phyloP scores from a whole-genome alignment of 2,888 invertebrate genomes.

The Amblyjoppa proteus region DNA sequence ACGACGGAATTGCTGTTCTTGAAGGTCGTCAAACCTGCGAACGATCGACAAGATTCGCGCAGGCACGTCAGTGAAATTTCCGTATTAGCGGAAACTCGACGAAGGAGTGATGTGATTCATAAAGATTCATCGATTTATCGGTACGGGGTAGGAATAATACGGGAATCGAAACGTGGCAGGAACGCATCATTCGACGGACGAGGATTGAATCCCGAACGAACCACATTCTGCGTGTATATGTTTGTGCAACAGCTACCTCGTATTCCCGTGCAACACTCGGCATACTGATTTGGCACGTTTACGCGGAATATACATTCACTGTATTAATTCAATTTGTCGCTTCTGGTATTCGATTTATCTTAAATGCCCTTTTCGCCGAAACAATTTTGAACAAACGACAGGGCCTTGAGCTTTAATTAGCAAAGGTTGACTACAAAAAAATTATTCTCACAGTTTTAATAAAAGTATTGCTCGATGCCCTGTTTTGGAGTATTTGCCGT shows the following conservation, averaged over 20 bases:
- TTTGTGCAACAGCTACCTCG: slow-evolving; percentile 29
- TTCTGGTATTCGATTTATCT: too few species aligned
- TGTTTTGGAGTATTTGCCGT: background rate
- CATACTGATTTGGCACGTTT: slow-evolving; percentile 60
- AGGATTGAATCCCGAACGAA: slow-evolving; percentile 51
- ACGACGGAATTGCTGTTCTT: slow-evolving; percentile 99
- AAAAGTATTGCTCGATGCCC: background rate
- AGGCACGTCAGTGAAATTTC: slow-evolving; percentile 30
- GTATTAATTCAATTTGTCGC: slow-evolving; percentile 5
- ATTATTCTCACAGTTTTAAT: slow-evolving; percentile 30
- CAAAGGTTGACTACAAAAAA: too few species aligned
- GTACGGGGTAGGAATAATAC: slow-evolving; percentile 45
- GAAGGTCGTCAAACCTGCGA: slow-evolving; percentile 95
- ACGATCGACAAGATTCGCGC: background rate
- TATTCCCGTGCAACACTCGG: slow-evolving; percentile 35
- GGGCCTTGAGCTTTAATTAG: too few species aligned
- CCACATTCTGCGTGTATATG: background rate
- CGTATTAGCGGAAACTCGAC: slow-evolving; percentile 34
- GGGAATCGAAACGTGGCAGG: slow-evolving; percentile 36
- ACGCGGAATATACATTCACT: slow-evolving; percentile 56
- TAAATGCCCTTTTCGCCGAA: too few species aligned
- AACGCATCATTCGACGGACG: slow-evolving; percentile 48
- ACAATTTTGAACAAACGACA: too few species aligned
- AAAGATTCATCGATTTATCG: slow-evolving; percentile 56
- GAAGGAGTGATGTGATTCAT: slow-evolving; percentile 38